Evolutionary conservation across 2,888 invertebrate species (phyloP).

Genomic region (Lithophane ornitopus): DNA sequence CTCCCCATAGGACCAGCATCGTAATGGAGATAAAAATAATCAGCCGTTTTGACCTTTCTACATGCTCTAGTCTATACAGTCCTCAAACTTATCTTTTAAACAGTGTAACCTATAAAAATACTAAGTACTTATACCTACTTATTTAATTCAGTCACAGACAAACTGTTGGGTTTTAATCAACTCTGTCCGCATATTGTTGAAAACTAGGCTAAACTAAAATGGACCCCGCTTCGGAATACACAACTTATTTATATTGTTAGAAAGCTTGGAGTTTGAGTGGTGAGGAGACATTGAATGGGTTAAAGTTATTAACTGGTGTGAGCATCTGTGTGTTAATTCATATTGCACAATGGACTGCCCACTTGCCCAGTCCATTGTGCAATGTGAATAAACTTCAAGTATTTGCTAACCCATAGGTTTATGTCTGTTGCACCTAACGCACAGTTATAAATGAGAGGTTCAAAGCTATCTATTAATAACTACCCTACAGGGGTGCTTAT

Average conservation of each 20-base stretch:
- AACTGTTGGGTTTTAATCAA: slow-evolving; percentile 28
- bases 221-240: slow-evolving; percentile 3
- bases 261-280: neutral
- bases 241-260: slow-evolving; percentile 44
- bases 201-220: slow-evolving; percentile 44
- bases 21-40: too few relatives aligned
- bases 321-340: neutral
- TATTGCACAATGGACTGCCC: too few relatives aligned
- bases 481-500: slow-evolving; percentile 10
- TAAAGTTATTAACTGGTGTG: slow-evolving; percentile 3
- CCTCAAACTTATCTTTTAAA: neutral
- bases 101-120: neutral
- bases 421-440: slow-evolving; percentile 4
- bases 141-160: slow-evolving; percentile 20
- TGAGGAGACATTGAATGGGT: slow-evolving; percentile 5
- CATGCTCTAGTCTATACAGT: neutral
- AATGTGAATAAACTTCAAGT: neutral
- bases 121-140: neutral
- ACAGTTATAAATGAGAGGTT: slow-evolving; percentile 31
- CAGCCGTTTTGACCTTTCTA: too few relatives aligned
- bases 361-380: neutral
- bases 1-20: neutral
- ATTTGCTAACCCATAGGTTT: neutral
- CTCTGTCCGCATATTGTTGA: slow-evolving; percentile 20
- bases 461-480: slow-evolving; percentile 46